Conservation (phyloP, 1,140 invertebrate genomes). For the Nymphalis io region DNA sequence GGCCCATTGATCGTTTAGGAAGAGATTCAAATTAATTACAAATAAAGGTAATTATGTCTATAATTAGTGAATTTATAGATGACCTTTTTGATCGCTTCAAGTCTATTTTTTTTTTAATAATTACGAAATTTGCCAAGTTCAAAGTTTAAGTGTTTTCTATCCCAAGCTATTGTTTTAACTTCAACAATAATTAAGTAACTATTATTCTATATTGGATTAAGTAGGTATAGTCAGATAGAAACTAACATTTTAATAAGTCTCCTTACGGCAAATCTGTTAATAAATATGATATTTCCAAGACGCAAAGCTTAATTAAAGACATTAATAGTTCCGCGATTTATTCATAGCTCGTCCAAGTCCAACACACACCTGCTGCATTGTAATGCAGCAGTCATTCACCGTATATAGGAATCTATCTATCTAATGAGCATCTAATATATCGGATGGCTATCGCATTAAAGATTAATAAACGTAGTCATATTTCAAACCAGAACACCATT, state of each 20-base stretch:
- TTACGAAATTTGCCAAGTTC: no score
- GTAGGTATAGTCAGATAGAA: not conserved
- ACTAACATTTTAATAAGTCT: not conserved
- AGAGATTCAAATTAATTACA: no score
- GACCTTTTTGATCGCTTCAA: no score
- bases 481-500: slow-evolving; percentile 41
- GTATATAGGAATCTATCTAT: slow-evolving; percentile 36
- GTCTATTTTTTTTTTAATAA: no score
- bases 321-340: slow-evolving; percentile 29
- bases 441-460: slow-evolving; percentile 36
- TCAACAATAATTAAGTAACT: no score
- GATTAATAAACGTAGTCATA: slow-evolving; percentile 43
- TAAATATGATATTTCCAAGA: slow-evolving; percentile 10
- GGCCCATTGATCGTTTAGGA: no score
- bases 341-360: slow-evolving; percentile 22
- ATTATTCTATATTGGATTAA: no score
- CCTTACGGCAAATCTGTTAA: not conserved
- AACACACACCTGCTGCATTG: slow-evolving; percentile 35
- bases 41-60: no score
- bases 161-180: no score
- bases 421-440: slow-evolving; percentile 39
- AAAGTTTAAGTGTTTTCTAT: no score
- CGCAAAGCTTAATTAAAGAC: slow-evolving; percentile 34
- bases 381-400: slow-evolving; percentile 26
- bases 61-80: no score